A percentile compares a stretch with the other conserved stretches of the same genome.
Conservation (phyloP, 2,113 vertebrate genomes). For the Ptyas mucosa region DNA sequence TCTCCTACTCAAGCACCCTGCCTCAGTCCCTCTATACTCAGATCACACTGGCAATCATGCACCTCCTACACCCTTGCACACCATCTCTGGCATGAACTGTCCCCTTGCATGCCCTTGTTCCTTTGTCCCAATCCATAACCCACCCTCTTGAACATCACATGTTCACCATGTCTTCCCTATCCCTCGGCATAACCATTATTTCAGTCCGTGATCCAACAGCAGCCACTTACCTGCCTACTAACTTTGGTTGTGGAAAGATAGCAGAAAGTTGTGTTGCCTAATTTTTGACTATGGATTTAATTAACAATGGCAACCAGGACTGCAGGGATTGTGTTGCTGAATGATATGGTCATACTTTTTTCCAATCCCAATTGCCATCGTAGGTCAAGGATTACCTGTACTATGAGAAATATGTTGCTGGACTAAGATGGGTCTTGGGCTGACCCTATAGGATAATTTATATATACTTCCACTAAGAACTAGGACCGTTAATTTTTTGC, state of each 20-base stretch:
- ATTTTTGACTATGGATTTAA: not conserved
- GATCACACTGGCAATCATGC: not conserved
- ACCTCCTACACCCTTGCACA: not conserved
- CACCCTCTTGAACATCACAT: not conserved
- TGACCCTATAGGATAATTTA: not conserved
- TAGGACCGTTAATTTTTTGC: not conserved
- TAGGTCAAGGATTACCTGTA: not conserved
- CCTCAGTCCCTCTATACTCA: not conserved
- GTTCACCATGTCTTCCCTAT: too few relatives aligned
- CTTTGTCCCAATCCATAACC: not conserved
- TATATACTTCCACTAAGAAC: not conserved
- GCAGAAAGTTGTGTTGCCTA: not conserved
- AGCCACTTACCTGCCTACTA: not conserved
- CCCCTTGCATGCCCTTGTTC: not conserved
- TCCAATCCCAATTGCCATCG: not conserved
- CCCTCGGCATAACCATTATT: not conserved
- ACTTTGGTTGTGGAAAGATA: not conserved
- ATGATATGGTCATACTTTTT: not conserved
- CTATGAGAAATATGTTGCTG: not conserved
- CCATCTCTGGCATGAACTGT: not conserved
- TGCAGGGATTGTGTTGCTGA: not conserved
- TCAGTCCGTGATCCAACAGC: not conserved
- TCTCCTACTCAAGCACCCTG: not conserved
- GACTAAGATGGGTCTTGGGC: not conserved
- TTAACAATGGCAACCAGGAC: not conserved